phyloP scores from a whole-genome alignment of 2,888 invertebrate species.

The Amphipoea oculea region DNA sequence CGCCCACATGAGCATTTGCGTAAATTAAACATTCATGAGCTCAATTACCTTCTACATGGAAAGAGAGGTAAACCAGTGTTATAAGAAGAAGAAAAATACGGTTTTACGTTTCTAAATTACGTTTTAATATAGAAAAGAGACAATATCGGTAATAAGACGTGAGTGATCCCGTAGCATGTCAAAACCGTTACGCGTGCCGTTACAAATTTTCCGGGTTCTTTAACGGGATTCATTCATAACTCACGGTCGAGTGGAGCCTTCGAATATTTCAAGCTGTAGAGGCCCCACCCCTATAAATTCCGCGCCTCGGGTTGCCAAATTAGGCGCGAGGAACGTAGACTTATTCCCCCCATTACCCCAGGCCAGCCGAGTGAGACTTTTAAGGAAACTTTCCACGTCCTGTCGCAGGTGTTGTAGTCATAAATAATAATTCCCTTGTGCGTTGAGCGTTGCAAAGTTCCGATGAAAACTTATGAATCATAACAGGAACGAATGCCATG shows the following conservation, averaged over 20 bases:
- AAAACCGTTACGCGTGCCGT: constrained; percentile 79
- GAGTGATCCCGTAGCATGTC: constrained; percentile 73
- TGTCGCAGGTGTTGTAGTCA: constrained; percentile 83
- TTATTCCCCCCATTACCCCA: constrained; percentile 86
- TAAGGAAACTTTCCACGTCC: constrained; percentile 82
- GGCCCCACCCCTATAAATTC: constrained; percentile 88
- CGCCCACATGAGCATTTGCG: constrained; percentile 40
- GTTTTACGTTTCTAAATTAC: constrained; percentile 25
- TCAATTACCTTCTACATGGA: constrained; percentile 55
- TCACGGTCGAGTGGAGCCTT: constrained; percentile 89
- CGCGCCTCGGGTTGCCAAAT: constrained; percentile 90
- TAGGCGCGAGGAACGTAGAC: constrained; percentile 89
- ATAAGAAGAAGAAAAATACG: constrained; percentile 19
- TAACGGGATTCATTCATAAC: constrained; percentile 90
- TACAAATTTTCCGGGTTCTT: constrained; percentile 90
- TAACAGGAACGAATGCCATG: constrained; percentile 31
- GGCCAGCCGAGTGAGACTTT: constrained; percentile 77
- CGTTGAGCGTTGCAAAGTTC: constrained; percentile 74
- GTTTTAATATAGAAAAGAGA: constrained; percentile 51
- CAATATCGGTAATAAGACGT: constrained; percentile 60
- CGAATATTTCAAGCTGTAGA: constrained; percentile 89
- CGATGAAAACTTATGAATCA: constrained; percentile 63
- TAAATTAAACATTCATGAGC: constrained; percentile 60
- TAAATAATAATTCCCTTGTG: constrained; percentile 76
- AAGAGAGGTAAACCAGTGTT: constrained; percentile 41